A percentile compares a stretch with the other conserved stretches of the same genome.
phyloP scores from a whole-genome alignment of 1,140 invertebrate species.

The Drosophila sturtevanti region DNA sequence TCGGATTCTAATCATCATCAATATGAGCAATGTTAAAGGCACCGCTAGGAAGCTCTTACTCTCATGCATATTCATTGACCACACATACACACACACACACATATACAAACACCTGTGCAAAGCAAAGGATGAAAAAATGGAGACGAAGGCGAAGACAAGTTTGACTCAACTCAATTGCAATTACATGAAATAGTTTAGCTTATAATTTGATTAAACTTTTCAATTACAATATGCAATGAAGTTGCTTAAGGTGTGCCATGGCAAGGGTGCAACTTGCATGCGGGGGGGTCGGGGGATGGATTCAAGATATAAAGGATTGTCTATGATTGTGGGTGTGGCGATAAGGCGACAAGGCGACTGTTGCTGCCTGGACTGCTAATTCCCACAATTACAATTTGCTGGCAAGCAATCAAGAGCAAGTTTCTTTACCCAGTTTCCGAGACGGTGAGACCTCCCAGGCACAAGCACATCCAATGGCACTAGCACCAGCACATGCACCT shows the following conservation, averaged over 20 bases:
- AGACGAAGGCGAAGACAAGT: slow-evolving; percentile 25
- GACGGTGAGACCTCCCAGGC: slow-evolving; percentile 39
- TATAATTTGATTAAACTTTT: slow-evolving; percentile 81
- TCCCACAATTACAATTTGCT: slow-evolving; percentile 80
- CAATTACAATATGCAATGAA: slow-evolving; percentile 80
- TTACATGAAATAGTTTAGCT: slow-evolving; percentile 71
- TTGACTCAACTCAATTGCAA: slow-evolving; percentile 65
- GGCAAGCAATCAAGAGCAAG: slow-evolving; percentile 72
- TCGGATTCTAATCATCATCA: slow-evolving; percentile 6
- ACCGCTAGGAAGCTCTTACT: not conserved
- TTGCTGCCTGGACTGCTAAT: slow-evolving; percentile 63
- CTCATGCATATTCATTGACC: slow-evolving; percentile 74
- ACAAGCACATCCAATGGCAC: not conserved
- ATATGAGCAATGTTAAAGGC: not conserved
- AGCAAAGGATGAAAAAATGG: not conserved
- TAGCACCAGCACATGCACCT: slow-evolving; percentile 23
- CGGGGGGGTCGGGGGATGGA: slow-evolving; percentile 3
- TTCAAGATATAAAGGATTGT: not conserved
- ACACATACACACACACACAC: slow-evolving; percentile 47
- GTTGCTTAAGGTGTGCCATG: slow-evolving; percentile 44
- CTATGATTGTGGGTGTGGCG: slow-evolving; percentile 4
- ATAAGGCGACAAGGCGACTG: slow-evolving; percentile 5
- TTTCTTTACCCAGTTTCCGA: slow-evolving; percentile 7
- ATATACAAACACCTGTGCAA: slow-evolving; percentile 28
- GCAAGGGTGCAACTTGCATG: not conserved